Base-by-base conservation (phyloP, 2,797 vertebrate species). In the Galaxias olidus region DNA sequence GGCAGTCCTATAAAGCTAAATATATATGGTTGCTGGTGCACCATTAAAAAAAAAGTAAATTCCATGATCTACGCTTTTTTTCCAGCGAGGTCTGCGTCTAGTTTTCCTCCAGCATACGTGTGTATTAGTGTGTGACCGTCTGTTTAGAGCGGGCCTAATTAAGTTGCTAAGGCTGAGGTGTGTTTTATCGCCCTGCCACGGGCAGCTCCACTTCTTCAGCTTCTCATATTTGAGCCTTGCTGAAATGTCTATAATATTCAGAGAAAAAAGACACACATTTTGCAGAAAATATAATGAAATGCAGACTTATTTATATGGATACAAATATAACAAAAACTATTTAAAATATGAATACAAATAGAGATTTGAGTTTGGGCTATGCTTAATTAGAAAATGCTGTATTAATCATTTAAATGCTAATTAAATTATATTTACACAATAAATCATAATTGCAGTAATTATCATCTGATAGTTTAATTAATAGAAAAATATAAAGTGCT, bases 1-100 rank as follows among this genome's bases (percentile, higher is more conserved):
- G 82, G 68, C 84, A 75, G 83, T 86, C 86, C 68, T 81, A 84
- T 89, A 88, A 89, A 91, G 88, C 86, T 80, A 84, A 86, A 87
- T 83, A 84, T 81, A 85, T 88, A 87, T 74, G 75, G 87, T 87
- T 86, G 81, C 81, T 73, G 77, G 77, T 88, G 86, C 86, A 85
- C 80, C 54, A 69, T 59, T 79, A 48, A 65, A 69, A 81, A 74
- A 82, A 66, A 56, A 87, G 82, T 78, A 89, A 90, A 88, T 88
- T 87, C 81, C 86, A 80, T 84, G 81, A 90, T 83, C 77, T 72
- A 74, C 52, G 59, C 58, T 68, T 78, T 81, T 72, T 84, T 81
- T 75, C 77, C 79, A 79, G 57, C 40, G 7, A 55, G 8, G 63
- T 66, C 76, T 19, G 58, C 68, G 59, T 86, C 85, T 82, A 87